Conservation (phyloP, 2,888 invertebrate species). For the Polyommatus icarus region DNA sequence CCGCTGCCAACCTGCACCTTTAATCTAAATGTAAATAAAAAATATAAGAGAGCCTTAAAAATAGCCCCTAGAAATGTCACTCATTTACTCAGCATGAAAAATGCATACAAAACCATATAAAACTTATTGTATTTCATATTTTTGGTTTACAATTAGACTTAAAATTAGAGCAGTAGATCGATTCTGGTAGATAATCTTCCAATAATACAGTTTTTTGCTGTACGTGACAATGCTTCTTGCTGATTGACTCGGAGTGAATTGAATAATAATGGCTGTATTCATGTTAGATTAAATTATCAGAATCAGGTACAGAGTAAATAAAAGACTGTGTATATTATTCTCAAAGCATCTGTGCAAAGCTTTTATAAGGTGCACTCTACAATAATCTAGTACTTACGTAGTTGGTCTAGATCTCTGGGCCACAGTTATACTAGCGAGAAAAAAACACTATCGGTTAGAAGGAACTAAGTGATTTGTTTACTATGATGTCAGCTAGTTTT, state of each 20-base stretch:
- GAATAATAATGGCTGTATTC: background rate
- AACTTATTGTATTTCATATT: background rate
- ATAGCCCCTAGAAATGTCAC: too few relatives aligned
- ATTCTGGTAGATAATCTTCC: background rate
- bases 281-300: too few relatives aligned
- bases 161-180: background rate
- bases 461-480: conserved; percentile 8
- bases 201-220: background rate
- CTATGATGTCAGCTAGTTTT: background rate
- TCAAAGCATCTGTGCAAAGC: conserved; percentile 44
- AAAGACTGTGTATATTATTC: background rate
- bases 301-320: background rate
- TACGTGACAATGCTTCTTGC: too few relatives aligned
- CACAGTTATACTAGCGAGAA: conserved; percentile 77
- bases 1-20: too few relatives aligned
- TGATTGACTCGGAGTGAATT: background rate
- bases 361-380: conserved; percentile 46
- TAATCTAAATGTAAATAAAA: background rate
- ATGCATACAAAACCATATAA: too few relatives aligned
- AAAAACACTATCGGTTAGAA: conserved; percentile 66
- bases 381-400: conserved; percentile 67
- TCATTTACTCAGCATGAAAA: too few relatives aligned
- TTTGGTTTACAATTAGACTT: background rate
- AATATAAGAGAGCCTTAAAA: too few relatives aligned
- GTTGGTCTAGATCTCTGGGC: conserved; percentile 79